These are phyloP conservation scores for Pygoscelis antarcticus DNA, from an alignment of 2,113 vertebrate species.

Conservation along the genomic window DNA sequence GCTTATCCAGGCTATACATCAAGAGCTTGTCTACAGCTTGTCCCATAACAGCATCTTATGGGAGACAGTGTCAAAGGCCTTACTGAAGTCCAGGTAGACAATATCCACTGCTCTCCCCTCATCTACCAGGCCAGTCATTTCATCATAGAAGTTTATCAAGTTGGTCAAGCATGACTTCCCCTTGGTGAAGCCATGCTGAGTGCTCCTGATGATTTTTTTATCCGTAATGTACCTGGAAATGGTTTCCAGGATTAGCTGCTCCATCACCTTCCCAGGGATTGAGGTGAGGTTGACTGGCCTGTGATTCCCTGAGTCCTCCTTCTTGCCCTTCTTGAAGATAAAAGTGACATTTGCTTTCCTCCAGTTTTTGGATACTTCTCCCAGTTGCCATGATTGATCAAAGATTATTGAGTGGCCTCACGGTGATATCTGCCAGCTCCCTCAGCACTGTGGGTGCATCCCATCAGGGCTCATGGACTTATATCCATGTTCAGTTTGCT, in stretches of 20 bases:
- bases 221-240: not conserved
- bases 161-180: not conserved
- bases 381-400: not conserved
- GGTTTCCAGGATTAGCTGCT: not conserved
- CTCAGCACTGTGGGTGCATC: not conserved
- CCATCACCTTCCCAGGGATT: rapidly evolving
- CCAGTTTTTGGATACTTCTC: not conserved
- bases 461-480: not conserved
- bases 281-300: not conserved
- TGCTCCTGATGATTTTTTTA: not conserved
- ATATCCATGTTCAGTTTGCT: not conserved
- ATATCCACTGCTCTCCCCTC: not conserved
- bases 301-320: not conserved
- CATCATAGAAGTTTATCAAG: not conserved
- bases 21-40: not conserved
- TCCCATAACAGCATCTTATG: rapidly evolving
- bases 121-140: not conserved
- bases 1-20: not conserved
- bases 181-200: not conserved
- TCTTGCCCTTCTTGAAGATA: not conserved
- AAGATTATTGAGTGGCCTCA: not conserved
- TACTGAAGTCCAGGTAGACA: not conserved
- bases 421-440: not conserved
- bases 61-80: not conserved
- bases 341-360: not conserved